phyloP scores from a whole-genome alignment of 2,113 vertebrate species.

The Antechinus stuartii region DNA sequence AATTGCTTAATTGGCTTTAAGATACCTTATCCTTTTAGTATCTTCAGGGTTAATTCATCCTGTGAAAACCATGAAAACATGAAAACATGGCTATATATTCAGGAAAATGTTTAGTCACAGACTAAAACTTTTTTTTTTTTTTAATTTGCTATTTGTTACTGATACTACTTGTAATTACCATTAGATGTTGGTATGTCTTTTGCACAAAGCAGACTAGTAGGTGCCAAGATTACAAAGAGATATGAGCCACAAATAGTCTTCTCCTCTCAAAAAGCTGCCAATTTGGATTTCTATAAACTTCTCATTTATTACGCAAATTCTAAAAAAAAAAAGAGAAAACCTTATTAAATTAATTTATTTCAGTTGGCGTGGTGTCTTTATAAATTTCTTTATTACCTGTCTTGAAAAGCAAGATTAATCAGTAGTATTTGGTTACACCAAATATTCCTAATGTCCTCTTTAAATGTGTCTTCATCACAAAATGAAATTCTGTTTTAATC shows the following conservation, averaged over 20 bases:
- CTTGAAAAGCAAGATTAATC: not conserved
- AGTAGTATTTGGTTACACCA: not conserved
- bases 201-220: not conserved
- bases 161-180: not conserved
- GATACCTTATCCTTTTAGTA: conserved; percentile 20
- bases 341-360: not conserved
- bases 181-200: not conserved
- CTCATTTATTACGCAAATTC: not conserved
- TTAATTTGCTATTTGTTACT: not conserved
- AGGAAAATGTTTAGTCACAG: not conserved
- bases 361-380: not conserved
- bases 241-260: not conserved
- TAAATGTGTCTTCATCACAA: not conserved
- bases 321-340: not conserved
- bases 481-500: not conserved
- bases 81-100: conserved; percentile 1
- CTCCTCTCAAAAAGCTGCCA: not conserved
- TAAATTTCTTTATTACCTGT: not conserved
- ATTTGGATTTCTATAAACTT: not conserved
- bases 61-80: conserved; percentile 15
- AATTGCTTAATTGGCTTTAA: conserved; percentile 38
- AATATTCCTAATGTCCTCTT: not conserved
- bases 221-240: not conserved
- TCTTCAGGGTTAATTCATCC: conserved; percentile 28
- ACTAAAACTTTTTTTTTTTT: not conserved